Evolutionary conservation across 1,140 invertebrate species (phyloP).

Genomic region (Cardiocondyla obscurior): DNA sequence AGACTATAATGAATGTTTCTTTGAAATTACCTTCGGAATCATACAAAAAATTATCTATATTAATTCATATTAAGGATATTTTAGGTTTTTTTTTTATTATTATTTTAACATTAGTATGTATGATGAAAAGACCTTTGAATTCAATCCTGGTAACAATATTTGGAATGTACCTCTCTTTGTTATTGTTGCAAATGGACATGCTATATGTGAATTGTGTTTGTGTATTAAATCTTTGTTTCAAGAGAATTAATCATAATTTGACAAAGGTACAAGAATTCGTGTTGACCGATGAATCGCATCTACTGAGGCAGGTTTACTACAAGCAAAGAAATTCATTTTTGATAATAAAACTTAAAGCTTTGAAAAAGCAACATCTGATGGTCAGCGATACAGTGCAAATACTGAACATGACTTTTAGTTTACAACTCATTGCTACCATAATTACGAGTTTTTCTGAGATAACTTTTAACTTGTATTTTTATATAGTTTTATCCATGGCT

Average conservation of each 20-base stretch:
- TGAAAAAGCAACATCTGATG: slow-evolving; percentile 75
- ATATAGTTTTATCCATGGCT: slow-evolving; percentile 48
- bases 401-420: slow-evolving; percentile 73
- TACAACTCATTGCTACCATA: slow-evolving; percentile 68
- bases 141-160: slow-evolving; percentile 15
- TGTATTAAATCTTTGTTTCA: slow-evolving; percentile 72
- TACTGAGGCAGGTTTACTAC: slow-evolving; percentile 68
- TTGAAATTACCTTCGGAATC: slow-evolving; percentile 60
- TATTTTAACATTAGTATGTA: slow-evolving; percentile 54
- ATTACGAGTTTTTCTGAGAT: slow-evolving; percentile 74
- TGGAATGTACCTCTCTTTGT: slow-evolving; percentile 59
- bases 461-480: slow-evolving; percentile 79
- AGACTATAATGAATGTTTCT: slow-evolving; percentile 58
- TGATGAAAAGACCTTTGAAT: neutral
- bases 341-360: slow-evolving; percentile 69
- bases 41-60: slow-evolving; percentile 64
- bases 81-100: slow-evolving; percentile 67
- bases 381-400: slow-evolving; percentile 72
- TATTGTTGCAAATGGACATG: slow-evolving; percentile 72
- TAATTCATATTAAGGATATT: slow-evolving; percentile 74
- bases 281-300: slow-evolving; percentile 63
- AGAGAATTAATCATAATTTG: slow-evolving; percentile 70
- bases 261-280: slow-evolving; percentile 54
- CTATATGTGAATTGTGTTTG: slow-evolving; percentile 76
- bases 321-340: slow-evolving; percentile 72